Base-by-base conservation (phyloP, 2,113 vertebrate species). In the Paradoxurus hermaphroditus region DNA sequence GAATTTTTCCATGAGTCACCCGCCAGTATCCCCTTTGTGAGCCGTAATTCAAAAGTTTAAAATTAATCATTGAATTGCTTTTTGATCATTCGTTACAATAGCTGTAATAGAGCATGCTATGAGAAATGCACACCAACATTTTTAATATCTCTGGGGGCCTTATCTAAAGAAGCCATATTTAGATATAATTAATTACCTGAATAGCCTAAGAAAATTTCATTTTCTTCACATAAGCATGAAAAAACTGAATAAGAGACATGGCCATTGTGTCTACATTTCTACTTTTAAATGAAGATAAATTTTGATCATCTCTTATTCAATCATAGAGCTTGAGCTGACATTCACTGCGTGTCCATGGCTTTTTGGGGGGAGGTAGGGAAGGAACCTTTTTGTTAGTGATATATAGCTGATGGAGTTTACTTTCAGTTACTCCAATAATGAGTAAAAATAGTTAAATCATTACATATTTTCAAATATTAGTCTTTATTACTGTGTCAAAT, bases 101-200 rank as follows among this genome's bases (percentile, higher is more conserved):
- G n/a, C 19, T 91, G 44, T 59, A 72, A 19, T 41, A 56, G n/a
- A 81, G 12, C n/a, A 41, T 53, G 4, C 10, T 51, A 29, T 83
- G 79, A 96, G 97, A 96, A 18, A 31, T 0, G n/a, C 39, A 83
- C n/a, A 13, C 5, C 34, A 56, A 65, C 96, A 95, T 91, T 97
- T 82, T 95, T 95, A 96, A 53, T 94, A 78, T 41, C 83, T 98
- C 91, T 29, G 72, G 13, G n/a, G 31, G 53, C 93, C 19, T 83
- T 44, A 79, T 87, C 62, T 95, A 83, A 95, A 95, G 34, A 73
- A 72, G 90, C 73, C 25, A 25, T 83, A 44, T 95, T 96, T 86
- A 83, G 65, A 97, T 88, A 5, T 86, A 94, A 90, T 97, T 96
- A 97, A 79, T 90, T 94, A 91, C 70, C n/a, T 49, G 84, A 97